A percentile compares a stretch with the other conserved stretches of the same genome.
Evolutionary conservation across 2,797 vertebrate species (phyloP).

Genomic region (Rhincodon typus): DNA sequence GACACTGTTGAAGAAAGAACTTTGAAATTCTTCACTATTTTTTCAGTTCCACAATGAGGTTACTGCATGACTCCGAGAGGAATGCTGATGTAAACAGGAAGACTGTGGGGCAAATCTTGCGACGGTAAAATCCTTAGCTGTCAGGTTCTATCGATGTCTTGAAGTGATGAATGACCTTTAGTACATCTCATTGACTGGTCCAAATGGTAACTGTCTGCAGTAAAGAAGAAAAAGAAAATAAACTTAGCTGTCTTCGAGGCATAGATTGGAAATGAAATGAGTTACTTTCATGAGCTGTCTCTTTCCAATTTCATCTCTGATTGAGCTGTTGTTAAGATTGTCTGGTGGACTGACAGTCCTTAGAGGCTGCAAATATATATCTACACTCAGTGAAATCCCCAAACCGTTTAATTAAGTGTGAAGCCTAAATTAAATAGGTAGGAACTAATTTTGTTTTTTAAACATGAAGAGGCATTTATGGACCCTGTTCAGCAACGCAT

Average conservation of each 20-base stretch:
- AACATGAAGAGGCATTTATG: neutral
- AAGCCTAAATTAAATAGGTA: slow-evolving; percentile 9
- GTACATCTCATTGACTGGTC: neutral
- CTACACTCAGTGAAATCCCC: neutral
- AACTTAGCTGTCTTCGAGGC: neutral
- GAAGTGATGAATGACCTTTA: neutral
- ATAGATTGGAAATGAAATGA: slow-evolving; percentile 18
- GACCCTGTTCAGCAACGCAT: neutral
- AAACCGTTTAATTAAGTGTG: neutral
- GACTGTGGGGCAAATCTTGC: neutral
- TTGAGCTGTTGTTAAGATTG: slow-evolving; percentile 12
- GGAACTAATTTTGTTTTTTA: neutral
- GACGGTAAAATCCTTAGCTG: neutral
- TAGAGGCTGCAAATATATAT: neutral
- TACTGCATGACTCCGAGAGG: neutral
- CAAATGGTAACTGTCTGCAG: slow-evolving; percentile 1
- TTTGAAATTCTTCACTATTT: neutral
- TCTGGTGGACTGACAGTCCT: neutral
- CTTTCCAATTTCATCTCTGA: slow-evolving; percentile 1
- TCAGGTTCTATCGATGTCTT: neutral
- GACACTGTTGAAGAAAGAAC: neutral
- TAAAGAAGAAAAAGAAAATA: slow-evolving; percentile 2
- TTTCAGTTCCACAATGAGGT: slow-evolving; percentile 4
- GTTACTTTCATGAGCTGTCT: neutral
- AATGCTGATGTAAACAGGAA: neutral